Evolutionary conservation across 2,113 vertebrate genomes (phyloP).

Genomic region (Glaucomys volans): DNA sequence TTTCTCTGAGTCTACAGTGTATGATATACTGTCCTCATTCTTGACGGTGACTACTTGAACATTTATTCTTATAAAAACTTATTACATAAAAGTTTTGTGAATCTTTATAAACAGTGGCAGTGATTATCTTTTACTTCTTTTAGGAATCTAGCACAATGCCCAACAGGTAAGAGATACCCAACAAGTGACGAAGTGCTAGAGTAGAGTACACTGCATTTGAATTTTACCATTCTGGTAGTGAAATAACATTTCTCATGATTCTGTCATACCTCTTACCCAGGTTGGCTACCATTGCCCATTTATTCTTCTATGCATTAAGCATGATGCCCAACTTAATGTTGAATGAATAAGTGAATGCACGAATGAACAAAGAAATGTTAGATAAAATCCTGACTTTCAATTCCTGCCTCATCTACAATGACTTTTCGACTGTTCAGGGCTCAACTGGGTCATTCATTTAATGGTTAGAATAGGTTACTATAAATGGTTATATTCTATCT

Average conservation of each 20-base stretch:
- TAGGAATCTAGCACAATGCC: background rate
- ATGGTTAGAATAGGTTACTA: background rate
- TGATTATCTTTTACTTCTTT: background rate
- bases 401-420: background rate
- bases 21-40: background rate
- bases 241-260: background rate
- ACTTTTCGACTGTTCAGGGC: background rate
- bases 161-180: background rate
- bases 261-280: background rate
- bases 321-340: background rate
- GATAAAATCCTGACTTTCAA: background rate
- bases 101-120: background rate
- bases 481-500: background rate
- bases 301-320: background rate
- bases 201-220: background rate
- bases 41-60: background rate
- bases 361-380: background rate
- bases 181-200: background rate
- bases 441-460: background rate
- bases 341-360: background rate
- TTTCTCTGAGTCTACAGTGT: background rate
- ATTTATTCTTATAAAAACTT: background rate
- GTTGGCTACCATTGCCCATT: background rate
- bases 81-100: background rate
- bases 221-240: background rate